phyloP scores from a whole-genome alignment of 2,888 invertebrate species.

The Colostygia pectinataria region DNA sequence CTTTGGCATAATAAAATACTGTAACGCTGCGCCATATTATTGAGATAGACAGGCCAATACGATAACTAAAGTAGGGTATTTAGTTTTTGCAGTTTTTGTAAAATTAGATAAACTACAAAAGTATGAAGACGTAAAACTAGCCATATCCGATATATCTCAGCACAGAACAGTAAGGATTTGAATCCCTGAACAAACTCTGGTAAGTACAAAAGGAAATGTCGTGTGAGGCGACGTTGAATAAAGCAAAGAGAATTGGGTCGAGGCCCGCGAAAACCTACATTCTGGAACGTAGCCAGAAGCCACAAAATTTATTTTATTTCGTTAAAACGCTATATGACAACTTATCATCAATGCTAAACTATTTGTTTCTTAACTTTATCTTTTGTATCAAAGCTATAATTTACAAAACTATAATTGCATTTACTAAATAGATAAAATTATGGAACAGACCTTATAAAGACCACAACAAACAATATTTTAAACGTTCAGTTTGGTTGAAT shows the following conservation, averaged over 20 bases:
- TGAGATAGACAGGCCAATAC: too few relatives aligned
- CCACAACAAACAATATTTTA: too few relatives aligned
- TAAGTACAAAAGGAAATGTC: slow-evolving; percentile 64
- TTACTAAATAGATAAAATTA: too few relatives aligned
- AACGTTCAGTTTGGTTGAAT: too few relatives aligned
- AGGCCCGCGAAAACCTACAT: slow-evolving; percentile 54
- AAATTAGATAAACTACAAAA: too few relatives aligned
- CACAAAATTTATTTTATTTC: slow-evolving; percentile 68
- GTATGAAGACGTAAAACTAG: too few relatives aligned
- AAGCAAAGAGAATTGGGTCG: slow-evolving; percentile 75
- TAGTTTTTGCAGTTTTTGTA: too few relatives aligned
- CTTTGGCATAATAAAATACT: too few relatives aligned
- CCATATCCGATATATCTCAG: slow-evolving; percentile 15
- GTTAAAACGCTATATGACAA: slow-evolving; percentile 59
- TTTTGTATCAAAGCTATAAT: not conserved
- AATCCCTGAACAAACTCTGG: slow-evolving; percentile 23
- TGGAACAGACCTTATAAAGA: too few relatives aligned
- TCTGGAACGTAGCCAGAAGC: slow-evolving; percentile 73
- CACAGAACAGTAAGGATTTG: slow-evolving; percentile 17
- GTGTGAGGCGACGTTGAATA: slow-evolving; percentile 64
- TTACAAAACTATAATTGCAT: too few relatives aligned
- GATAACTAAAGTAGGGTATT: too few relatives aligned
- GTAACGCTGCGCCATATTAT: too few relatives aligned
- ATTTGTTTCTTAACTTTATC: not conserved
- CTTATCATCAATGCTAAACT: slow-evolving; percentile 37